Evolutionary conservation across 30 jellyfish, hydroid and myxozoan species (phyloP).

Genomic region (Turritopsis dohrnii): DNA sequence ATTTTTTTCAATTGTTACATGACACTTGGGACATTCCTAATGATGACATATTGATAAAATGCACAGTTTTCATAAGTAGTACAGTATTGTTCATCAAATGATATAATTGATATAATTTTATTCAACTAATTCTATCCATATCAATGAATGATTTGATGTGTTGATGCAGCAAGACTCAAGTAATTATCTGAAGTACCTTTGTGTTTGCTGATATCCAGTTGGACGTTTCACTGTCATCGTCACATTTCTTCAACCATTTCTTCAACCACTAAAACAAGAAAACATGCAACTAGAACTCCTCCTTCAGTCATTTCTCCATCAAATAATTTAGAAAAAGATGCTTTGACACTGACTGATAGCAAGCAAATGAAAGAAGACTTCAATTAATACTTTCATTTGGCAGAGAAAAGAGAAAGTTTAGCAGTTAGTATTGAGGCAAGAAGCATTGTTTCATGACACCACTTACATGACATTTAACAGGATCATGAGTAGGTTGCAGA

Average conservation of each 20-base stretch:
- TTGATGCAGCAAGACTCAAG: no score
- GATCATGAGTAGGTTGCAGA: conserved; percentile 91
- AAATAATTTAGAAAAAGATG: background rate
- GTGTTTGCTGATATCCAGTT: conserved; percentile 98
- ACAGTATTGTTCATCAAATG: background rate
- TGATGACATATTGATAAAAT: background rate
- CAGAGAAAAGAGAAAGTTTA: no score
- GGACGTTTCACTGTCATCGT: conserved; percentile 97
- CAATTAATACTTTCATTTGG: no score
- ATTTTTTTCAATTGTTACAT: conserved; percentile 92
- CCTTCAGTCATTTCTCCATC: no score
- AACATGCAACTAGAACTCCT: background rate
- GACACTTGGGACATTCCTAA: conserved; percentile 98
- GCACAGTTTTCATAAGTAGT: no score
- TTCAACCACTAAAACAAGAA: conserved; percentile 71
- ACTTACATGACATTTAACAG: conserved; percentile 75
- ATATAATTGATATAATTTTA: background rate
- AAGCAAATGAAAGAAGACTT: no score
- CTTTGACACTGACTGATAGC: no score
- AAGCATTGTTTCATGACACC: no score
- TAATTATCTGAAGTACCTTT: conserved; percentile 74
- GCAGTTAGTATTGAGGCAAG: no score
- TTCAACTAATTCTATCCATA: background rate
- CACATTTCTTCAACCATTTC: conserved; percentile 94
- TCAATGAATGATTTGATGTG: no score